Evolutionary conservation across 2,113 vertebrate genomes (phyloP).

Genomic region (Aldabrachelys gigantea): DNA sequence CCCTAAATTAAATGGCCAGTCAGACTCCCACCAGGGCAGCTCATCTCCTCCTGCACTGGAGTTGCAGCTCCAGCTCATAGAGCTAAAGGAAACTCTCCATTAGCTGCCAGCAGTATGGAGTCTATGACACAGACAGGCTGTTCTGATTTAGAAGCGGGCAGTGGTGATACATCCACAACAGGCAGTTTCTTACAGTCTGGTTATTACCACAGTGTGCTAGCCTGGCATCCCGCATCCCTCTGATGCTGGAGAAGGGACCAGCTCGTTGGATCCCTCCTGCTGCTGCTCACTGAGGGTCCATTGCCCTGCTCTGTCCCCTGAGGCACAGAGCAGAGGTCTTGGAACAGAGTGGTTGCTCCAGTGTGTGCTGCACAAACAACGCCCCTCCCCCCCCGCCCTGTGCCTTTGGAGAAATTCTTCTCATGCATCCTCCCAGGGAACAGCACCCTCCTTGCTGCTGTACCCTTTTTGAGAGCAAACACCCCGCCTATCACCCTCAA

Average conservation of each 20-base stretch:
- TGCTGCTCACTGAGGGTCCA: not conserved
- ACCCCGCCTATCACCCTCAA: not conserved
- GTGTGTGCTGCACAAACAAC: accelerated
- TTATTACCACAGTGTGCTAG: not conserved
- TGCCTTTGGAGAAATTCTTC: not conserved
- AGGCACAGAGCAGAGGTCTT: not conserved
- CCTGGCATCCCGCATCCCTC: too few species aligned
- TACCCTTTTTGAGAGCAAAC: not conserved
- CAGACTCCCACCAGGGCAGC: accelerated
- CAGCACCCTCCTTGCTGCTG: not conserved
- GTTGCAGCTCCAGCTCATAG: not conserved
- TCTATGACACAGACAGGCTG: not conserved
- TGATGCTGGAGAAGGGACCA: not conserved
- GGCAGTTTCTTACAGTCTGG: not conserved
- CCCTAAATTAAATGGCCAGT: not conserved
- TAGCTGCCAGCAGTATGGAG: not conserved
- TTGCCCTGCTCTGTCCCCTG: not conserved
- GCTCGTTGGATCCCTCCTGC: too few species aligned
- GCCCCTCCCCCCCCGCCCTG: not conserved
- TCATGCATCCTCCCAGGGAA: not conserved
- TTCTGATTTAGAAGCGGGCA: not conserved
- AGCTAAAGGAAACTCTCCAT: not conserved
- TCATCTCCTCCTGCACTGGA: not conserved
- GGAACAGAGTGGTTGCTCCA: not conserved
- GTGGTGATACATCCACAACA: not conserved